A percentile compares a stretch with the other conserved stretches of the same genome.
Evolutionary conservation across 2,888 invertebrate genomes (phyloP).

Genomic region (Lycocerus yunnanus): DNA sequence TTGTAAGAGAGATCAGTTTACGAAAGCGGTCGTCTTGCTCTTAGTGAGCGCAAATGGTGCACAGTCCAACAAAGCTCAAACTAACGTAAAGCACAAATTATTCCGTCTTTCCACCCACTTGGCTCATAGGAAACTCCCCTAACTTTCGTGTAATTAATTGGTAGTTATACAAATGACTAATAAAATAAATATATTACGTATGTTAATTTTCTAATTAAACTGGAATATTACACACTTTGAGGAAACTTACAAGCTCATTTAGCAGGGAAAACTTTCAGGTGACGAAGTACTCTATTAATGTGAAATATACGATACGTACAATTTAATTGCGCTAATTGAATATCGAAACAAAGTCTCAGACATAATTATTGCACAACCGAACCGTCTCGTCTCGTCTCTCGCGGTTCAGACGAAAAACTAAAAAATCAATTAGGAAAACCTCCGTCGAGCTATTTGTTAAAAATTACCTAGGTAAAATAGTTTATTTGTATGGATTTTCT

Average conservation of each 20-base stretch:
- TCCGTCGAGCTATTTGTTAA: not conserved
- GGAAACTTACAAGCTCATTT: not conserved
- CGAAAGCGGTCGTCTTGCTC: constrained; percentile 7
- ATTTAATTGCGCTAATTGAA: not conserved
- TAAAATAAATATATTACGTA: constrained; percentile 6
- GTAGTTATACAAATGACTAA: constrained; percentile 3
- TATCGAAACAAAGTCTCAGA: not conserved
- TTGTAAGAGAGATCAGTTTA: constrained; percentile 6
- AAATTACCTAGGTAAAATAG: not conserved
- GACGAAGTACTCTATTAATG: not conserved
- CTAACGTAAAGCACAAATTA: constrained; percentile 9
- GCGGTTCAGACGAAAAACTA: not conserved
- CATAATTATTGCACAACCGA: too few species aligned
- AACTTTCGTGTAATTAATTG: constrained; percentile 4
- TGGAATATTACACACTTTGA: not conserved
- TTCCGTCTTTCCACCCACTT: not conserved
- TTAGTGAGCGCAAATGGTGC: not conserved
- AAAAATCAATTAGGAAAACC: not conserved
- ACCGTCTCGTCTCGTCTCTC: too few species aligned
- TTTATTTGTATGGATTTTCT: constrained; percentile 11
- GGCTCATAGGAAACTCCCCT: not conserved
- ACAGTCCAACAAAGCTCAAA: constrained; percentile 4
- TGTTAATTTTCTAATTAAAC: constrained; percentile 3
- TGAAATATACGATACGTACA: not conserved
- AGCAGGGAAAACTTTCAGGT: not conserved